Conservation (phyloP, 2,113 vertebrate species). For the Panthera leo region DNA sequence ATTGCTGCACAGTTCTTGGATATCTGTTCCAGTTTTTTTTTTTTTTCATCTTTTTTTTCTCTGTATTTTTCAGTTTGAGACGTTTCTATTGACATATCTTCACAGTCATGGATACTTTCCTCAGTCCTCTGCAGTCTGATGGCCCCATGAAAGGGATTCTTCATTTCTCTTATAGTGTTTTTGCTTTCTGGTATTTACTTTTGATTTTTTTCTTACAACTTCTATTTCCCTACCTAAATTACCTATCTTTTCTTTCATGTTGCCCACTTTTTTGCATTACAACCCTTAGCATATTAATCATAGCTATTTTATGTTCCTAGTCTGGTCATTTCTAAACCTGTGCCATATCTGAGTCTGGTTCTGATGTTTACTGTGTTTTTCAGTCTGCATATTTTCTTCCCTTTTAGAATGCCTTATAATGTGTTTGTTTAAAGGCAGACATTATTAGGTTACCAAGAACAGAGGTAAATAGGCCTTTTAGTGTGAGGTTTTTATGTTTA, state of each 20-base stretch:
- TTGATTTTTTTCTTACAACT: background rate
- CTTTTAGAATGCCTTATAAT: background rate
- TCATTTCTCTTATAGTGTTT: background rate
- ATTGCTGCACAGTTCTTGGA: background rate
- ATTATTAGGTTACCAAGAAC: background rate
- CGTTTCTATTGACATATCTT: background rate
- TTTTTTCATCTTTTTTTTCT: background rate
- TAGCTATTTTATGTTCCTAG: background rate
- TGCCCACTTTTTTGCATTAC: background rate
- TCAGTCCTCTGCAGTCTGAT: background rate
- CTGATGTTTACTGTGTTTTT: background rate
- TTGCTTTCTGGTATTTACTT: background rate
- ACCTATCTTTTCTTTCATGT: background rate
- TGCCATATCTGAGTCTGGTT: background rate
- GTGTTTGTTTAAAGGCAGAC: background rate
- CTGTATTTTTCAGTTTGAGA: background rate
- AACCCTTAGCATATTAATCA: background rate
- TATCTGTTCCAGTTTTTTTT: background rate
- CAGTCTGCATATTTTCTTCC: background rate
- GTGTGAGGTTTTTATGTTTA: background rate
- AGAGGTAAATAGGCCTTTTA: background rate
- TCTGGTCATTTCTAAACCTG: background rate
- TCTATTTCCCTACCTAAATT: background rate
- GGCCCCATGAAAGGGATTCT: background rate
- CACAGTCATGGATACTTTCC: background rate